These are phyloP conservation scores for Protobothrops flavoviridis DNA, from an alignment of 2,113 vertebrate genomes.

Conservation along the genomic window DNA sequence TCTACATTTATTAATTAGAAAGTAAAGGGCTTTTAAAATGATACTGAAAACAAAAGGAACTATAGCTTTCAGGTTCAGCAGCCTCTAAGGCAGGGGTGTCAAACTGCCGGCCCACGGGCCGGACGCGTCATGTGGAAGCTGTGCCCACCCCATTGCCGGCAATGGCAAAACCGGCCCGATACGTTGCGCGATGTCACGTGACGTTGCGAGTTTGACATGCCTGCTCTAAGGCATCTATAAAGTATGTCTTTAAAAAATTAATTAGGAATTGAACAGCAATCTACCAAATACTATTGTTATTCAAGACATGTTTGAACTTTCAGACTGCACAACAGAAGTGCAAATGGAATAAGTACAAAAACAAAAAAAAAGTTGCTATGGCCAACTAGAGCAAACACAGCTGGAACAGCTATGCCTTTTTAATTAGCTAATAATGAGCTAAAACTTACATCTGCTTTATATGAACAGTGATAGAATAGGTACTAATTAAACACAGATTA, in stretches of 20 bases:
- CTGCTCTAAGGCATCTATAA: neutral
- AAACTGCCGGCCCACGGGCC: too few relatives aligned
- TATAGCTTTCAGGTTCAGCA: neutral
- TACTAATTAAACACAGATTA: slow-evolving; percentile 33
- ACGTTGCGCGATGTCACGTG: too few relatives aligned
- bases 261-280: neutral
- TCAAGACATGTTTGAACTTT: neutral
- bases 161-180: too few relatives aligned
- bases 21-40: neutral
- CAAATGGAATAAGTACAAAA: slow-evolving; percentile 30
- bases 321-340: neutral
- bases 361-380: slow-evolving; percentile 61
- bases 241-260: neutral
- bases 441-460: slow-evolving; percentile 58
- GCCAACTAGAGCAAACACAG: slow-evolving; percentile 74
- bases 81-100: neutral
- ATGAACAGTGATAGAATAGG: slow-evolving; percentile 34
- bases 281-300: neutral
- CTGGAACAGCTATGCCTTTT: slow-evolving; percentile 57
- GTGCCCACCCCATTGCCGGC: too few relatives aligned
- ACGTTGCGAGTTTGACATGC: too few relatives aligned
- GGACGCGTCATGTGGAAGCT: too few relatives aligned
- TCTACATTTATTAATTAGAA: neutral
- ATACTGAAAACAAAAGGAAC: neutral
- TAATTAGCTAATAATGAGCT: slow-evolving; percentile 67